phyloP scores from a whole-genome alignment of 1,140 invertebrate species.

The Conus betulinus region DNA sequence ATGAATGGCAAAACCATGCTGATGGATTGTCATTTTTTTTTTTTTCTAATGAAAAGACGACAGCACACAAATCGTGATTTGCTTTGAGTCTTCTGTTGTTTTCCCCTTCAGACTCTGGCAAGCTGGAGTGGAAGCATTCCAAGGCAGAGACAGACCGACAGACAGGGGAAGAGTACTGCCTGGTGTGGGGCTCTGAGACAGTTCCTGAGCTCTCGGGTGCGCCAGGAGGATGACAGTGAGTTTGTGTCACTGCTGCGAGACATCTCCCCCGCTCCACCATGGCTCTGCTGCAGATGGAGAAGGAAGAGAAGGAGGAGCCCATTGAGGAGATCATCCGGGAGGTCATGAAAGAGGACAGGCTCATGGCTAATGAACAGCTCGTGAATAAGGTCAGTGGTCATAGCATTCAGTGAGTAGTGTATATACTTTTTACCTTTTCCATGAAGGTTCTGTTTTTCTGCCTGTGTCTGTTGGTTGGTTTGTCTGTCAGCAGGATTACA shows the following conservation, averaged over 20 bases:
- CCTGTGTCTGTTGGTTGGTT: too few relatives aligned
- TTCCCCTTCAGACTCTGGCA: neutral
- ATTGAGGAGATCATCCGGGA: constrained; percentile 65
- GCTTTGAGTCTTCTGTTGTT: neutral
- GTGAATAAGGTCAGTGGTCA: constrained; percentile 64
- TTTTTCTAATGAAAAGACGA: too few relatives aligned
- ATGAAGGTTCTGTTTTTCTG: too few relatives aligned
- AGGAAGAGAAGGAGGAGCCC: constrained; percentile 46
- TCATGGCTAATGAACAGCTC: constrained; percentile 58
- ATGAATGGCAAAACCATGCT: too few relatives aligned
- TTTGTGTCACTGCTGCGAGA: constrained; percentile 64
- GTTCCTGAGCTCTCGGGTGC: constrained; percentile 53
- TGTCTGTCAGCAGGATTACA: too few relatives aligned
- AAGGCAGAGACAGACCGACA: constrained; percentile 28
- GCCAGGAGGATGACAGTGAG: constrained; percentile 54
- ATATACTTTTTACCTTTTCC: too few relatives aligned
- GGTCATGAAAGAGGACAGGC: constrained; percentile 66
- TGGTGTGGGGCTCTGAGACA: constrained; percentile 64
- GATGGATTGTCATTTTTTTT: too few relatives aligned
- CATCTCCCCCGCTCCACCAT: constrained; percentile 59
- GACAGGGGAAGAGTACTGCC: constrained; percentile 60
- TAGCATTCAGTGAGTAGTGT: neutral
- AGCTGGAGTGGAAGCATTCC: constrained; percentile 27
- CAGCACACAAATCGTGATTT: too few relatives aligned
- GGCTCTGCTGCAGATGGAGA: constrained; percentile 40